Evolutionary conservation across 1,140 invertebrate species (phyloP).

Genomic region (Drosophila virilis): DNA sequence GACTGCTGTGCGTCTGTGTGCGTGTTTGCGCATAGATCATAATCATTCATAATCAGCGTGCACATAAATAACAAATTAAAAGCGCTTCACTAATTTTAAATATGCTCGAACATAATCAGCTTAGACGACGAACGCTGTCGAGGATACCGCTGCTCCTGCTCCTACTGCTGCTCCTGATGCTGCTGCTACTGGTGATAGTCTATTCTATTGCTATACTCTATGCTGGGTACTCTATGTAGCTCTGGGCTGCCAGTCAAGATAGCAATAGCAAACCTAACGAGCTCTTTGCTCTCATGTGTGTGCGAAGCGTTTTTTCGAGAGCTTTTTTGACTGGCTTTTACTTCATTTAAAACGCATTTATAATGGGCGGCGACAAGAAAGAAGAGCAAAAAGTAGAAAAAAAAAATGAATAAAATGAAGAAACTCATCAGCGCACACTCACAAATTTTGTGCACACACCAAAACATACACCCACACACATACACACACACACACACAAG

Average conservation of each 20-base stretch:
- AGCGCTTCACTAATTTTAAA: constrained; percentile 83
- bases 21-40: constrained; percentile 80
- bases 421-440: constrained; percentile 72
- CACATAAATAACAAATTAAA: constrained; percentile 83
- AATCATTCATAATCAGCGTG: constrained; percentile 82
- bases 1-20: constrained; percentile 26
- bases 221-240: constrained; percentile 15
- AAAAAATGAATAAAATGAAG: constrained; percentile 43
- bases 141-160: constrained; percentile 10
- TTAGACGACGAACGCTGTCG: constrained; percentile 51
- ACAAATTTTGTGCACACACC: constrained; percentile 4
- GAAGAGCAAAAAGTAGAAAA: not conserved
- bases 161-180: not conserved
- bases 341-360: constrained; percentile 83
- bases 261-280: constrained; percentile 78
- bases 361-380: constrained; percentile 68
- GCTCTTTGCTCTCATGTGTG: constrained; percentile 53
- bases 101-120: constrained; percentile 83
- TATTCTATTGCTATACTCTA: constrained; percentile 1
- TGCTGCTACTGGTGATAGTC: constrained; percentile 20
- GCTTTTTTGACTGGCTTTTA: constrained; percentile 75
- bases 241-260: constrained; percentile 68
- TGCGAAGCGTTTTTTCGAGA: constrained; percentile 40
- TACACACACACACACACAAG: constrained; percentile 13
- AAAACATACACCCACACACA: constrained; percentile 7